Evolutionary conservation across 2,113 vertebrate species (phyloP).

Genomic region (Tenebrosternarchus preto): DNA sequence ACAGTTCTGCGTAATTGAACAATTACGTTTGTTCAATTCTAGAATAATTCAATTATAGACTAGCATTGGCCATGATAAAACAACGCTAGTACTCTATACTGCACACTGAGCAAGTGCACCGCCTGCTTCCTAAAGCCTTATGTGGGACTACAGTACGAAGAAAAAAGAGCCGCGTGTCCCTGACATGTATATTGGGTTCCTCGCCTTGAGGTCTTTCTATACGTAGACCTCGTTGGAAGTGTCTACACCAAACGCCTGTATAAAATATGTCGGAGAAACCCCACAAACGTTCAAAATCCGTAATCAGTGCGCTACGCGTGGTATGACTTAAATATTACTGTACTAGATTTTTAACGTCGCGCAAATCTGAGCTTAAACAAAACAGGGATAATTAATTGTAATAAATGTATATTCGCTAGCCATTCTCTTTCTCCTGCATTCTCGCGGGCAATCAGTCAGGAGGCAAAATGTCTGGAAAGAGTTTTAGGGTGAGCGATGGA

Average conservation of each 20-base stretch:
- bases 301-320: not conserved
- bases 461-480: conserved; percentile 88
- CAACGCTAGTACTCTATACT: too few relatives aligned
- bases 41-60: too few relatives aligned
- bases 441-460: conserved; percentile 33
- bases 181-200: not conserved
- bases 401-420: not conserved
- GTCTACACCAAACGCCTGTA: conserved; percentile 3
- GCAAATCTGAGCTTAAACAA: not conserved
- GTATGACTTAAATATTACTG: not conserved
- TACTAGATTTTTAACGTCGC: not conserved
- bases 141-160: not conserved
- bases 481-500: conserved; percentile 96
- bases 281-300: too few relatives aligned
- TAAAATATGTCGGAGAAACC: not conserved
- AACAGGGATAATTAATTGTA: not conserved
- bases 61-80: too few relatives aligned
- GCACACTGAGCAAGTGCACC: too few relatives aligned
- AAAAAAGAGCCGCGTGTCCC: too few relatives aligned
- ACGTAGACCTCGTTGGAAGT: not conserved
- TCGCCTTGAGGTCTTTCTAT: not conserved
- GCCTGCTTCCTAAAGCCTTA: not conserved
- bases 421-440: not conserved
- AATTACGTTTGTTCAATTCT: too few relatives aligned
- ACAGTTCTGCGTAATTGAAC: too few relatives aligned